Percentiles rank a stretch among this genome's conserved stretches.
Conservation (phyloP, 2,113 vertebrate genomes). For the Scatophagus argus region DNA sequence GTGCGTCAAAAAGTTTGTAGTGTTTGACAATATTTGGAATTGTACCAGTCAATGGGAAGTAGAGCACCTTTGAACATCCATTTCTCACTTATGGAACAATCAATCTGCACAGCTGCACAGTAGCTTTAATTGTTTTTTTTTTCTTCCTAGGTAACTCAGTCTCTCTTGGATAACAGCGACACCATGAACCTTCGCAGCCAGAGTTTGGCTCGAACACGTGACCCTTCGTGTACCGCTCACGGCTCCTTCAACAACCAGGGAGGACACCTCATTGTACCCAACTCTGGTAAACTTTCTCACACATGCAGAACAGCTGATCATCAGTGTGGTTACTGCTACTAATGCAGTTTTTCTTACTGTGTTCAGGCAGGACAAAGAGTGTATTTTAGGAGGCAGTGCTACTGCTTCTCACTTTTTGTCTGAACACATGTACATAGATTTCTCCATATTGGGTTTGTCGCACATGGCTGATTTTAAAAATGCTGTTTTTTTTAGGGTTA, state of each 20-base stretch:
- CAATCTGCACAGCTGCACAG: no score
- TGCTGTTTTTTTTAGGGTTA: neutral
- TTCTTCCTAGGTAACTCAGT: slow-evolving; percentile 85
- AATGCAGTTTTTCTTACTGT: neutral
- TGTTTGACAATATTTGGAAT: no score
- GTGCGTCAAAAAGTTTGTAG: no score
- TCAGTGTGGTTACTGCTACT: neutral
- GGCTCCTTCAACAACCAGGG: slow-evolving; percentile 95
- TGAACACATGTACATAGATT: neutral
- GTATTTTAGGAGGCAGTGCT: neutral
- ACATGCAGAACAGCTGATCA: neutral
- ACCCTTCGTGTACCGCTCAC: slow-evolving; percentile 91
- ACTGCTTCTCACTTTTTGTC: neutral
- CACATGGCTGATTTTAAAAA: neutral
- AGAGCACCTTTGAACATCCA: no score
- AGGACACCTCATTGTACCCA: slow-evolving; percentile 95
- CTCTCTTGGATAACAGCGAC: slow-evolving; percentile 91
- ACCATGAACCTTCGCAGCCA: slow-evolving; percentile 91
- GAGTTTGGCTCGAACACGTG: slow-evolving; percentile 90
- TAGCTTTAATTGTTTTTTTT: neutral
- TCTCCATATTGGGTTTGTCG: neutral
- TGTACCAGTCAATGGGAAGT: no score
- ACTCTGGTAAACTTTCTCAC: slow-evolving; percentile 86
- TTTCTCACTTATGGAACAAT: no score
- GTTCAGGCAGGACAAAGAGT: no score